Base-by-base conservation (phyloP, 2,888 invertebrate genomes). In the Steinernema scapterisci region DNA sequence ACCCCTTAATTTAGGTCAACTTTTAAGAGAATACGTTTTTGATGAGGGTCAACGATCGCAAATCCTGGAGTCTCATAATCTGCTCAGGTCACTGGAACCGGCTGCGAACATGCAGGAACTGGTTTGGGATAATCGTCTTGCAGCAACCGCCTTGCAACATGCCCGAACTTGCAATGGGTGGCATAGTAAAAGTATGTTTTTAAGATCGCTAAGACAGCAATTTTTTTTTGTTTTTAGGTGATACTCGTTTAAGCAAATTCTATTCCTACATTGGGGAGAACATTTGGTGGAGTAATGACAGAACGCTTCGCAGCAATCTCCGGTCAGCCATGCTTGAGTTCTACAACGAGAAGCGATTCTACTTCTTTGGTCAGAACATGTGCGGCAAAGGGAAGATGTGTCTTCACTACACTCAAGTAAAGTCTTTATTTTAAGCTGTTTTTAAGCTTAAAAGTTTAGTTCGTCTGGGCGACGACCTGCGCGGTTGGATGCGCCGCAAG, bases 401-500 rank as follows among this genome's bases (percentile, higher is more conserved):
- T 70, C 76, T 76, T n/a, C 78, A 78, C 44, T 78, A 78, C 38
- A 76, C 75, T 43, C 72, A 72, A 70, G 76, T 76, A 73, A 3
- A 25, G 9, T 19, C 51, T 51, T 6, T 73, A 27, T 25, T 11
- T 5, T 63, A 9, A 63, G 19, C 43, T 23, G 3, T 43, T 45
- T 71, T 75, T 19, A n/a, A n/a, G n/a, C n/a, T n/a, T n/a, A n/a
- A n/a, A n/a, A n/a, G n/a, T n/a, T n/a, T 19, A 78, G 78, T 71
- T 78, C 9, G 78, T 77, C 23, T 78, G 78, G 78, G 75, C 78
- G 7, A 45, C 52, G 9, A 73, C 63, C 0, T 78, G 78, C 51
- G 76, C 78, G 0, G 75, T 78, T n/a, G 78, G 78, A 9, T 78
- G 78, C 48, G 76, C 76, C 11, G 76, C 75, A n/a, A 51, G 75